These are phyloP conservation scores for Drosophila nasuta DNA, from an alignment of 1,140 invertebrate species.

Conservation along the genomic window DNA sequence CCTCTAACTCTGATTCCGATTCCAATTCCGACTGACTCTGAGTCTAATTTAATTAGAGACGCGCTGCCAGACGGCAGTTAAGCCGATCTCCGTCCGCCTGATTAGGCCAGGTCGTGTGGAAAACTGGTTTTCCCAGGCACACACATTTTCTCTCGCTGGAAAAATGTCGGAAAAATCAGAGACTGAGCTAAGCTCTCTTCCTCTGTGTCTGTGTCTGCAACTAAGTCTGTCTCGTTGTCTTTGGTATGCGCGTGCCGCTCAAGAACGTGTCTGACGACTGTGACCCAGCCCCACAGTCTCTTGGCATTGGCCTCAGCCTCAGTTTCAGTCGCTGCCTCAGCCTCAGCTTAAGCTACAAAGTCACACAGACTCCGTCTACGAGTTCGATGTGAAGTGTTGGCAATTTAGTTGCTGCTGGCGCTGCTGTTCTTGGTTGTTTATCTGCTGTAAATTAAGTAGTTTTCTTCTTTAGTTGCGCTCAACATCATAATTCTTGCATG, in stretches of 20 bases:
- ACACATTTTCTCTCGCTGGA: slow-evolving; percentile 38
- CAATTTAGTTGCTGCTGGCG: slow-evolving; percentile 48
- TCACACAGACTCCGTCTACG: slow-evolving; percentile 29
- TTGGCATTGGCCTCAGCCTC: slow-evolving; percentile 42
- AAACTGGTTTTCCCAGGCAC: slow-evolving; percentile 62
- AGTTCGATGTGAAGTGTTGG: slow-evolving; percentile 49
- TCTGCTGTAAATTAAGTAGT: slow-evolving; percentile 70
- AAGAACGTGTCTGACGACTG: slow-evolving; percentile 75
- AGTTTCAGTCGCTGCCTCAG: slow-evolving; percentile 9
- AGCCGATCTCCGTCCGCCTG: slow-evolving; percentile 46
- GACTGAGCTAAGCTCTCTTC: slow-evolving; percentile 2
- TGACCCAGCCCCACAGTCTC: slow-evolving; percentile 59
- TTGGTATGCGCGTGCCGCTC: slow-evolving; percentile 76
- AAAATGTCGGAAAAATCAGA: slow-evolving; percentile 62
- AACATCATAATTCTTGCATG: slow-evolving; percentile 73
- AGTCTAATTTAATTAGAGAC: slow-evolving; percentile 75
- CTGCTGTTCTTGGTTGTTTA: slow-evolving; percentile 43
- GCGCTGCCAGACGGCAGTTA: slow-evolving; percentile 42
- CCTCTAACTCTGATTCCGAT: background rate
- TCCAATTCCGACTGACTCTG: slow-evolving; percentile 21
- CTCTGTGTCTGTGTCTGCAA: slow-evolving; percentile 13
- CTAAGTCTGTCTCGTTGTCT: slow-evolving; percentile 14
- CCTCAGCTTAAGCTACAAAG: slow-evolving; percentile 1
- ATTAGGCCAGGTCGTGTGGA: slow-evolving; percentile 61
- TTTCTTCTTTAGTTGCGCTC: slow-evolving; percentile 60